These are phyloP conservation scores for Caerostris darwini DNA, from an alignment of 1,140 invertebrate genomes.

Conservation along the genomic window DNA sequence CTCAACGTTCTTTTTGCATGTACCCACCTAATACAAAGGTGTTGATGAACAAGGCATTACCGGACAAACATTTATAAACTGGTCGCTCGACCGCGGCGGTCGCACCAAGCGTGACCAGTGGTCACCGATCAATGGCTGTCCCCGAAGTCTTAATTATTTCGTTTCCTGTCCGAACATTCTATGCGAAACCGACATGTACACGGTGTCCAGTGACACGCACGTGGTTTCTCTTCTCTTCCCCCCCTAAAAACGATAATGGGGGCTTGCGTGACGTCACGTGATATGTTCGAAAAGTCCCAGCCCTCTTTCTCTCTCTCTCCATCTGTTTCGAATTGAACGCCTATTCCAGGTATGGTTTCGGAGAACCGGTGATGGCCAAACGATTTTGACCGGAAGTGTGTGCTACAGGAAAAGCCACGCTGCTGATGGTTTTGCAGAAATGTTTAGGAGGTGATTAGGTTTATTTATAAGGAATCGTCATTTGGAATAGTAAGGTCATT, in stretches of 20 bases:
- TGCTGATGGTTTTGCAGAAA: not conserved
- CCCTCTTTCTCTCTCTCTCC: not conserved
- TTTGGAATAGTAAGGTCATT: not conserved
- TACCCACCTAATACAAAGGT: not conserved
- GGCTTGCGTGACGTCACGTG: conserved; percentile 61
- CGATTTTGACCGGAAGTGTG: conserved; percentile 5
- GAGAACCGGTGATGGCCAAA: not conserved
- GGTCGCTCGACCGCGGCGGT: not conserved
- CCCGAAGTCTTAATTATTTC: conserved; percentile 68
- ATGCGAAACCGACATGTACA: conserved; percentile 65
- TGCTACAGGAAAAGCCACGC: not conserved
- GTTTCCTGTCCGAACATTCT: conserved; percentile 57
- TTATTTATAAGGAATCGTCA: not conserved
- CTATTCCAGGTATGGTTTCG: conserved; percentile 12
- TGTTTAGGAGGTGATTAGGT: not conserved
- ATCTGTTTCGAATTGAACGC: not conserved
- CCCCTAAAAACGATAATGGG: conserved; percentile 30
- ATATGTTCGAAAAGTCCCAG: not conserved
- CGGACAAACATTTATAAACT: conserved; percentile 28
- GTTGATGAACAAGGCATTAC: conserved; percentile 27
- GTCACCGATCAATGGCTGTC: conserved; percentile 55
- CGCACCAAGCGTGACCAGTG: conserved; percentile 10
- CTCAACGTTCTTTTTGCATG: not conserved
- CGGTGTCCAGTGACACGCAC: conserved; percentile 35
- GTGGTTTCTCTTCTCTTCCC: not conserved